phyloP scores from a whole-genome alignment of 2,888 invertebrate species.

The Lepidochitona cinerea region DNA sequence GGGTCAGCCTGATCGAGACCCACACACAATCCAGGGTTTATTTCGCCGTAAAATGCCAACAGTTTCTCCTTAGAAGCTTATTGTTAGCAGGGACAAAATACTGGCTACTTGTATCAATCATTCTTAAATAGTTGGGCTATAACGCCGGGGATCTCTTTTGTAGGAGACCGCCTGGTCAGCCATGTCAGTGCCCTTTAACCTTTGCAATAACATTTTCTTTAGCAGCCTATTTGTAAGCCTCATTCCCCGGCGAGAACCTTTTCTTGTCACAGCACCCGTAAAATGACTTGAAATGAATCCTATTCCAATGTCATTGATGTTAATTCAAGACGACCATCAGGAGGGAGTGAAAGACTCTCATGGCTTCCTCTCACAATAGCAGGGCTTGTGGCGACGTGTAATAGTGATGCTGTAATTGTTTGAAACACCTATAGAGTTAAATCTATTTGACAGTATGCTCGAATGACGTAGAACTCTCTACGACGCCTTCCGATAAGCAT shows the following conservation, averaged over 20 bases:
- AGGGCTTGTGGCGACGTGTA: too few species aligned
- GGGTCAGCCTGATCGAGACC: background rate
- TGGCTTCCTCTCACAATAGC: too few species aligned
- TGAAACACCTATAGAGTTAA: background rate
- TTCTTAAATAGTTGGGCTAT: background rate
- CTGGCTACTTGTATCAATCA: background rate
- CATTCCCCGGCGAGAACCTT: background rate
- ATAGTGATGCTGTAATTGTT: background rate
- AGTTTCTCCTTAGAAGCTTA: background rate
- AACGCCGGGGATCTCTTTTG: background rate
- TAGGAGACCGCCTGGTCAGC: background rate
- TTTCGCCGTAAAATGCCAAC: background rate
- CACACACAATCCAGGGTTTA: background rate
- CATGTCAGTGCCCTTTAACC: background rate
- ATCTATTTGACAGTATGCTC: background rate
- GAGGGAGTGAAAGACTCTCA: background rate
- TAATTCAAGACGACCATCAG: background rate
- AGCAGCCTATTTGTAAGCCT: background rate
- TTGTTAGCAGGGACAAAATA: background rate
- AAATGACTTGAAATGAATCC: background rate
- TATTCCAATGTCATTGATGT: background rate
- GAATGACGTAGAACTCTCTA: background rate
- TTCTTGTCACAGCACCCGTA: background rate
- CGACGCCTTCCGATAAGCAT: background rate
- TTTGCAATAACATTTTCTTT: background rate